A percentile compares a stretch with the other conserved stretches of the same genome.
These are phyloP conservation scores for Hestina assimilis DNA, from an alignment of 1,140 invertebrate genomes.

Conservation along the genomic window DNA sequence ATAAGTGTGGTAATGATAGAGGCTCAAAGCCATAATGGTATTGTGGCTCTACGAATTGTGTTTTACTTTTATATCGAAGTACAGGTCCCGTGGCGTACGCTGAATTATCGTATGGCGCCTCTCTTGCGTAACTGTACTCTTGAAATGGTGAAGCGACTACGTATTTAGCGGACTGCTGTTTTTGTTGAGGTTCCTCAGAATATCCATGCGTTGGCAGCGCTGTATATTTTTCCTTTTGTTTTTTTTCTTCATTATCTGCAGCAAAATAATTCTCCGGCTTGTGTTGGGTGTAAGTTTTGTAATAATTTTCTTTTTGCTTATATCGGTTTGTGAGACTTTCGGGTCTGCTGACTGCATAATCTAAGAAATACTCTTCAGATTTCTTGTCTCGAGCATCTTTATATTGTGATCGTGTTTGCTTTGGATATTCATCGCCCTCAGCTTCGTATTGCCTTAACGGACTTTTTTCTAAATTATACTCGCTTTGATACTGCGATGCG, in stretches of 20 bases:
- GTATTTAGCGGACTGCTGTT: constrained; percentile 43
- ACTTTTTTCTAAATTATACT: constrained; percentile 46
- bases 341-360: constrained; percentile 55
- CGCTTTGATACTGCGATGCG: constrained; percentile 36
- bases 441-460: constrained; percentile 59
- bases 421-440: constrained; percentile 56
- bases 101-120: constrained; percentile 44
- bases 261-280: constrained; percentile 47
- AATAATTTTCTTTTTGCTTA: constrained; percentile 59
- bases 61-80: constrained; percentile 48
- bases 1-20: constrained; percentile 44
- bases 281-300: constrained; percentile 53
- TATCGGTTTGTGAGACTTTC: constrained; percentile 48
- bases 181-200: constrained; percentile 32
- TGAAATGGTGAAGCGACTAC: constrained; percentile 40
- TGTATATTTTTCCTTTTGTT: constrained; percentile 46
- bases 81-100: constrained; percentile 47
- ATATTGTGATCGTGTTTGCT: constrained; percentile 47
- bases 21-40: constrained; percentile 75
- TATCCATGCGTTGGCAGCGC: constrained; percentile 32
- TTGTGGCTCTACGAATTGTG: constrained; percentile 66
- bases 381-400: constrained; percentile 60
- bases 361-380: constrained; percentile 60
- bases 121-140: constrained; percentile 48
- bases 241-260: constrained; percentile 44